Evolutionary conservation across 2,113 vertebrate species (phyloP).

Genomic region (Xyliphius kryptos): DNA sequence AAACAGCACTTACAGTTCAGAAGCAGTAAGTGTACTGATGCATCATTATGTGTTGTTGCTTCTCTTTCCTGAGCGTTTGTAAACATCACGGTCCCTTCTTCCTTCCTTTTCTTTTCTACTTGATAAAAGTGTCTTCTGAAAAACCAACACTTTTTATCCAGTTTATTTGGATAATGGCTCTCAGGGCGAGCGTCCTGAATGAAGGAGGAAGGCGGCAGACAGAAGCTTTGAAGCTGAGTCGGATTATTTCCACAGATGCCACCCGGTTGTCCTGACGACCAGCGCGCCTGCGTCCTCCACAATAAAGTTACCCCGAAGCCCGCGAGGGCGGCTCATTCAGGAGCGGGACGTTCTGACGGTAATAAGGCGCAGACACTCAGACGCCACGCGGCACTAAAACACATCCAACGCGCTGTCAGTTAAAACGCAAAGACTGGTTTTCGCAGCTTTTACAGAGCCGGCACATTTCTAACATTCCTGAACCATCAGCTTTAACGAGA

Average conservation of each 20-base stretch:
- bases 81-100: conserved; percentile 1
- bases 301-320: conserved; percentile 43
- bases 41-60: too few relatives aligned
- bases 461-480: conserved; percentile 20
- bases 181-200: conserved; percentile 7
- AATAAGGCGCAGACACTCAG: conserved; percentile 44
- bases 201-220: conserved; percentile 23
- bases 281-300: conserved; percentile 51
- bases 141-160: conserved; percentile 18
- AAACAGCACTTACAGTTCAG: too few relatives aligned
- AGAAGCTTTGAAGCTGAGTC: conserved; percentile 73
- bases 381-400: conserved; percentile 29
- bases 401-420: conserved; percentile 5
- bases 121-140: neutral
- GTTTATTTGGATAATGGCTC: conserved; percentile 29
- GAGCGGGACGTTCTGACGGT: conserved; percentile 70
- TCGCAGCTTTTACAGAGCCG: conserved; percentile 12
- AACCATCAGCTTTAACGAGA: neutral
- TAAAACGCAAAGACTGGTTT: conserved; percentile 21
- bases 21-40: too few relatives aligned
- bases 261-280: conserved; percentile 78
- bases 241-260: conserved; percentile 72
- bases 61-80: neutral
- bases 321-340: conserved; percentile 60
- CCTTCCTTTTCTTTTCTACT: neutral